Conservation (phyloP, 1,140 invertebrate species). For the Metopolophium dirhodum region DNA sequence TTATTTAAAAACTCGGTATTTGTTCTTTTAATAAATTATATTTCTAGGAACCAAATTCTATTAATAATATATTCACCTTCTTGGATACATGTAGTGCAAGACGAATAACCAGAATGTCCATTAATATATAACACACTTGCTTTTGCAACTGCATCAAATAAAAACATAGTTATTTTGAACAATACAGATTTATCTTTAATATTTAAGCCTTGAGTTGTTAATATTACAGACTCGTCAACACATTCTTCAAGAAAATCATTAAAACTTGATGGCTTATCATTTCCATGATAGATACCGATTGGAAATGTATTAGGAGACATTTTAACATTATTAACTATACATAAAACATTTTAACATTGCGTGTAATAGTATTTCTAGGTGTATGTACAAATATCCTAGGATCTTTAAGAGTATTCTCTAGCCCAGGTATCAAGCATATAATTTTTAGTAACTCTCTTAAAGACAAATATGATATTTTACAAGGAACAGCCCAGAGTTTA, state of each 20-base stretch:
- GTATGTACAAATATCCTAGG: background rate
- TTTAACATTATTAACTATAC: slow-evolving; percentile 1
- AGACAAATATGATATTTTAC: background rate
- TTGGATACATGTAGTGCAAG: slow-evolving; percentile 30
- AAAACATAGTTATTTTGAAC: slow-evolving; percentile 16
- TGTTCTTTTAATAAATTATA: background rate
- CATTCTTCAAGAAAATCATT: background rate
- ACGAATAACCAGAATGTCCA: slow-evolving; percentile 18
- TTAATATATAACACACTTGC: background rate
- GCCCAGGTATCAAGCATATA: background rate
- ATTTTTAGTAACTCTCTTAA: background rate
- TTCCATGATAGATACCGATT: slow-evolving; percentile 2
- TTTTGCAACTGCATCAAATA: slow-evolving; percentile 32
- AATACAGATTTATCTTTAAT: background rate
- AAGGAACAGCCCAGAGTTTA: background rate
- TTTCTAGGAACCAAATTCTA: background rate
- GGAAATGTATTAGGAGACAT: background rate
- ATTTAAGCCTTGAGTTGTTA: background rate
- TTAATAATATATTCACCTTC: background rate
- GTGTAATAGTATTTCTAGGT: background rate
- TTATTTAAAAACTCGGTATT: background rate
- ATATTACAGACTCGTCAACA: slow-evolving; percentile 11
- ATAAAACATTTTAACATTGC: background rate
- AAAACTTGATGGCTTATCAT: background rate
- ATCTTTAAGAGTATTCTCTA: background rate